Conservation (phyloP, 2,888 invertebrate genomes). For the Perizoma flavofasciatum region DNA sequence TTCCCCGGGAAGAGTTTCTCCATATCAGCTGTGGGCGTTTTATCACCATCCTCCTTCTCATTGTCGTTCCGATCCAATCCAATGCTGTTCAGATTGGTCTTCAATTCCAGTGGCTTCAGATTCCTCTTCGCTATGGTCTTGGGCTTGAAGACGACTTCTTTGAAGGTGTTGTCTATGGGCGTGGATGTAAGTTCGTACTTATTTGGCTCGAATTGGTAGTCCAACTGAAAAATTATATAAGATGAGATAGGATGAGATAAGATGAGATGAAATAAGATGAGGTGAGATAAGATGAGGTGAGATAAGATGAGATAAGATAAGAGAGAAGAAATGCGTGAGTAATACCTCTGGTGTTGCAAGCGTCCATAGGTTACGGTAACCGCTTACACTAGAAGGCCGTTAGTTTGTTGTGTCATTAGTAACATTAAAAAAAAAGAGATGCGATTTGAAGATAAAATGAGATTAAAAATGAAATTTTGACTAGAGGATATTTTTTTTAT, state of each 20-base stretch:
- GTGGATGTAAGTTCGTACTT: slow-evolving; percentile 40
- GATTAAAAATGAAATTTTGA: too few relatives aligned
- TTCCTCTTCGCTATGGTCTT: slow-evolving; percentile 69
- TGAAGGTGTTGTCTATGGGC: slow-evolving; percentile 41
- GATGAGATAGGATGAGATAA: neutral
- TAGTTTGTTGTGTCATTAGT: too few relatives aligned
- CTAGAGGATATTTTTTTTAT: too few relatives aligned
- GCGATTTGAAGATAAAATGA: too few relatives aligned
- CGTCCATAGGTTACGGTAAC: too few relatives aligned
- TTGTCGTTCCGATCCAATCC: slow-evolving; percentile 75
- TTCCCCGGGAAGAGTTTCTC: slow-evolving; percentile 52
- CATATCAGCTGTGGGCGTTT: slow-evolving; percentile 64
- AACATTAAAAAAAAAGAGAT: too few relatives aligned
- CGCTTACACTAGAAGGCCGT: too few relatives aligned
- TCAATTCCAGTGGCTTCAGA: slow-evolving; percentile 82
- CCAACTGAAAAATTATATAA: slow-evolving; percentile 22
- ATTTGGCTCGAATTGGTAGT: slow-evolving; percentile 41
- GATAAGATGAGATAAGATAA: too few relatives aligned
- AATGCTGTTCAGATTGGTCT: slow-evolving; percentile 74
- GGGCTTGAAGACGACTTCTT: slow-evolving; percentile 61
- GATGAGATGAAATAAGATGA: too few relatives aligned
- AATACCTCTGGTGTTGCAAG: too few relatives aligned
- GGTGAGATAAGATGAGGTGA: too few relatives aligned
- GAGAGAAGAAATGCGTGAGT: too few relatives aligned
- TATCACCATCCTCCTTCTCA: slow-evolving; percentile 73